phyloP scores from a whole-genome alignment of 2,797 vertebrate species.

The Sciurus vulgaris region DNA sequence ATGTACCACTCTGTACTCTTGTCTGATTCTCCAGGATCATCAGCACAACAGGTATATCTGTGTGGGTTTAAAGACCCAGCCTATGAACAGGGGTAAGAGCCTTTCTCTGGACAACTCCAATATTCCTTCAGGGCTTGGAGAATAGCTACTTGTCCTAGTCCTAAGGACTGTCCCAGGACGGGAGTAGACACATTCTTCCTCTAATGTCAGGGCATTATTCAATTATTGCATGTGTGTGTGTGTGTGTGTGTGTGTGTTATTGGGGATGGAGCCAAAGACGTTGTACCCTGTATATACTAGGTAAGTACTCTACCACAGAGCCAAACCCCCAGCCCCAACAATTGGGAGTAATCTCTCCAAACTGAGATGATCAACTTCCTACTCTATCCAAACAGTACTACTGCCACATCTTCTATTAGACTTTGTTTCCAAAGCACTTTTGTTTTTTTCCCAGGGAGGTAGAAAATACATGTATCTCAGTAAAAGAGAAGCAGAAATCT shows the following conservation, averaged over 20 bases:
- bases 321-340: neutral
- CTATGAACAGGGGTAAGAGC: neutral
- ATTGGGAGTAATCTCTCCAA: neutral
- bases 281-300: neutral
- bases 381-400: neutral
- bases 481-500: conserved; percentile 17
- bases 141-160: neutral
- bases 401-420: neutral
- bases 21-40: neutral
- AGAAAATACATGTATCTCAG: neutral
- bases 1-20: fast-evolving
- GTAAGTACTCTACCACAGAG: neutral
- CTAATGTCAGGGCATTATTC: neutral
- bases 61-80: neutral
- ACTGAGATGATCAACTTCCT: neutral
- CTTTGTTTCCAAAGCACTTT: neutral
- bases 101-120: neutral
- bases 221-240: no score
- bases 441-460: neutral
- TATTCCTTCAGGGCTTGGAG: neutral
- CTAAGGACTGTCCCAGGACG: neutral
- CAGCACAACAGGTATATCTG: neutral
- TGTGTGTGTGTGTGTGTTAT: neutral
- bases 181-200: neutral
- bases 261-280: neutral